Base-by-base conservation (phyloP, 37 sponge, comb jelly and placozoan species). In the Bolinopsis microptera region DNA sequence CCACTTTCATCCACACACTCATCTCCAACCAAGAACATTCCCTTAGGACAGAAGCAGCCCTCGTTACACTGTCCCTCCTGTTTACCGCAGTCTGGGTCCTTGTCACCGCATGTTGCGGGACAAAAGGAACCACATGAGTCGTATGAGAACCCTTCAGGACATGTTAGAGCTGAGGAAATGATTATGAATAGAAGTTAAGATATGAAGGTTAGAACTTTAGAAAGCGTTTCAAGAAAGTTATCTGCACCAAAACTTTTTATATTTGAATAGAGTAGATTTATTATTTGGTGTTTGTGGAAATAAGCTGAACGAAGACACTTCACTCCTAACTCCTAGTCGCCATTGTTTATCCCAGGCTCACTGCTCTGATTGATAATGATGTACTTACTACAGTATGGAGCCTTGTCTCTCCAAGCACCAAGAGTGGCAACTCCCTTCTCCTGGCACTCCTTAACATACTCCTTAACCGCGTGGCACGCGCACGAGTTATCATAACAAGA, bases 21-120 rank as follows among this genome's bases (percentile, higher is more conserved):
- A 0, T 27, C 90, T 25, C 31, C 61, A 0, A 30, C 28, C 61
- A 86, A 38, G 90, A 33, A 86, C 28, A 1, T 2, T 22, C 30
- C 48, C 48, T 86, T 35, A 21, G 82, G 82, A 35, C 82, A 80
- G 82, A 80, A 80, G 32, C 82, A 80, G 1, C 82, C 82, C 82
- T 80, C 82, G 37, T 80, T 80, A 80, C 82, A 80, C 38, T 32
- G 2, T 2, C 22, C 82, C 34, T 1, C 82, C 25, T 28, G 74
- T 70, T 22, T 26, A 1, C 30, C 82, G 32, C 82, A 80, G 2
- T 24, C 32, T 34, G 82, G 82, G 37, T 21, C 32, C 82, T 80
- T 80, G 82, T 80, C 82, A 8, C 32, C 82, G 32, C 82, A 80
- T 2, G 82, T 80, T 34, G 82, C 36, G 34, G 34, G 82, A 80